Evolutionary conservation across 1,140 invertebrate species (phyloP), one percentile per base, ranked within the genome.

Genomic region (Bombus pyrosoma): DNA sequence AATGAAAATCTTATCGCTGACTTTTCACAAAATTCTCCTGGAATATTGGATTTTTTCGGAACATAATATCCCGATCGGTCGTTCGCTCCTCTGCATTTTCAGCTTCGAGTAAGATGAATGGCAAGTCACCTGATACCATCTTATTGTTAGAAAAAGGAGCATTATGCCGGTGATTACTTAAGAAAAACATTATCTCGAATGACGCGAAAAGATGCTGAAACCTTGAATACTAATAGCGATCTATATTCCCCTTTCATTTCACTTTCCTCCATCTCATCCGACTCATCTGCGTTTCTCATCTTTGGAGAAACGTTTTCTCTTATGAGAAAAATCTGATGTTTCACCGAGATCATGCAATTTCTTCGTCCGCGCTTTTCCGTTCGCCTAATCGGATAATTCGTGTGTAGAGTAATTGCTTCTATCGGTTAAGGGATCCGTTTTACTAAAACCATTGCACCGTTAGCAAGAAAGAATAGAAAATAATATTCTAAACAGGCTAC

Each of bases 131-230:
- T 66, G 80, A 53, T 62, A 84, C 57, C 79, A 41, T 53, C 77
- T 62, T 76, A 68, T 53, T 53, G 47, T 53, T 53, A 34, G 2
- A 18, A 86, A 81, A 85, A 32, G 81, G 28, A 66, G 73, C 76
- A 89, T 89, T 87, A 90, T 90, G 66, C 71, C 68, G 22, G 76
- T 72, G 83, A 81, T 79, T 91, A 89, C 84, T 83, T 84, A 87
- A 91, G 90, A 91, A 86, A 91, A 90, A 91, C 90, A 90, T 90
- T 89, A 91, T 91, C 91, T 79, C 83, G 81, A 83, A 87, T 90
- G 90, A 86, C 73, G 72, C 81, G 76, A 86, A 74, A 85, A 88
- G 87, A 88, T 81, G 83, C 78, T 89, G 75, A 79, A 87, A 83
- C 71, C 85, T 85, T 87, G 90, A 91, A 91, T 90, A 86, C 78